A percentile compares a stretch with the other conserved stretches of the same genome.
Evolutionary conservation across 2,113 vertebrate species (phyloP).

Genomic region (Grammomys dolichurus): DNA sequence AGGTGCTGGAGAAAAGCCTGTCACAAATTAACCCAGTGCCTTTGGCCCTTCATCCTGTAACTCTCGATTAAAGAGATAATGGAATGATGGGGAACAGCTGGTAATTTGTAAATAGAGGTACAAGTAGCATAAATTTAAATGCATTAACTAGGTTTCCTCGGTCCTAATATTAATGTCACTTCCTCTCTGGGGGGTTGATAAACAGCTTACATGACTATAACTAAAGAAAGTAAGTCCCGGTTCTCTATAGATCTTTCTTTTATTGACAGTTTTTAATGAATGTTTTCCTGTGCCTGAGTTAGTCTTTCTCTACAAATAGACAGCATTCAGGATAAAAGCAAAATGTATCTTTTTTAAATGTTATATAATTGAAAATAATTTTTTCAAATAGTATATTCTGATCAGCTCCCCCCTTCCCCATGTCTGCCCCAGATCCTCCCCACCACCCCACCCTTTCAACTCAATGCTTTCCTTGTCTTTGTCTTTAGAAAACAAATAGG

Average conservation of each 20-base stretch:
- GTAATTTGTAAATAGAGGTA: constrained; percentile 40
- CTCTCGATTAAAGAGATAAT: constrained; percentile 24
- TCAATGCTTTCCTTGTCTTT: not conserved
- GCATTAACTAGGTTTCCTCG: not conserved
- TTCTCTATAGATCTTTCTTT: not conserved
- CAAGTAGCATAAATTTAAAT: not conserved
- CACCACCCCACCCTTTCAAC: not conserved
- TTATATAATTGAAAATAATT: not conserved
- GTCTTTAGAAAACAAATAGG: not conserved
- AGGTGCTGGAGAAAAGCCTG: not conserved
- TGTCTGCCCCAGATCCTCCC: not conserved
- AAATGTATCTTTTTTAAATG: not conserved
- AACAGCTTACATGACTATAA: not conserved
- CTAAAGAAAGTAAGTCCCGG: constrained; percentile 8
- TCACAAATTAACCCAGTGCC: constrained; percentile 28
- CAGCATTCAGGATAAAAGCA: not conserved
- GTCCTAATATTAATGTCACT: not conserved
- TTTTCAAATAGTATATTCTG: not conserved
- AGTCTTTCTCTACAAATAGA: not conserved
- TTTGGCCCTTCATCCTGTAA: constrained; percentile 18
- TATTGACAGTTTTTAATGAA: constrained; percentile 9
- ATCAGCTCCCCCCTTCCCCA: not conserved
- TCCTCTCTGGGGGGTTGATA: not conserved
- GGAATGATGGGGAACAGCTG: constrained; percentile 14
- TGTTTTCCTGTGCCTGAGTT: not conserved